These are phyloP conservation scores for Trichacis sp. DNA, from an alignment of 2,888 invertebrate species.

Conservation along the genomic window DNA sequence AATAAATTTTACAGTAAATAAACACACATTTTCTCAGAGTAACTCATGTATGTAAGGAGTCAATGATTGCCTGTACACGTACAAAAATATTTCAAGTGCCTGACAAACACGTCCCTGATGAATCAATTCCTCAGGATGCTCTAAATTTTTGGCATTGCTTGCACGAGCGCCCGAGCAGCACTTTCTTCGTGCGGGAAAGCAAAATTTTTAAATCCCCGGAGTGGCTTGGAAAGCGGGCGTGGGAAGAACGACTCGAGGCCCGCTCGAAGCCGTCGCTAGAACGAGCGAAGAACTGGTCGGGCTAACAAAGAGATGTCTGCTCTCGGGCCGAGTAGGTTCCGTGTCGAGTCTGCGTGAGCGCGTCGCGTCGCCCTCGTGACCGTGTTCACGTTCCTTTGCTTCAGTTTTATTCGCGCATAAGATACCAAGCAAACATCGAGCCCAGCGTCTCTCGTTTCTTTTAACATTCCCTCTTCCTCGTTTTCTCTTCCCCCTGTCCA, in stretches of 20 bases:
- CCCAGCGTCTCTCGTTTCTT: constrained; percentile 11
- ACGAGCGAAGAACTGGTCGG: constrained; percentile 57
- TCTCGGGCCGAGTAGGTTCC: constrained; percentile 50
- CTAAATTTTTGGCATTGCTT: too few relatives aligned
- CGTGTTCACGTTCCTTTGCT: constrained; percentile 38
- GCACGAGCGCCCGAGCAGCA: too few relatives aligned
- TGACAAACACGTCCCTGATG: too few relatives aligned
- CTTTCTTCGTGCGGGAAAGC: too few relatives aligned
- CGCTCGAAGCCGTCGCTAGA: constrained; percentile 22
- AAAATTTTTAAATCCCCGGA: too few relatives aligned
- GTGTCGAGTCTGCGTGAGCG: constrained; percentile 51
- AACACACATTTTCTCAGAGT: too few relatives aligned
- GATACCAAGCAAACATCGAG: constrained; percentile 30
- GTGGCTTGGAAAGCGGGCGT: background rate
- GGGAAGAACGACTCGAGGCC: constrained; percentile 11
- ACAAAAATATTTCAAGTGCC: too few relatives aligned
- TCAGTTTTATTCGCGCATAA: constrained; percentile 37
- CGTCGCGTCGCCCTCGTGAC: constrained; percentile 56
- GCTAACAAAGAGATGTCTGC: constrained; percentile 66
- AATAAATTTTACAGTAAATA: too few relatives aligned
- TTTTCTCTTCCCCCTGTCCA: background rate
- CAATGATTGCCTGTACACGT: too few relatives aligned
- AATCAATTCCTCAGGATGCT: too few relatives aligned
- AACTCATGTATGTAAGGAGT: too few relatives aligned
- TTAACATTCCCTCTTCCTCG: constrained; percentile 11